These are phyloP conservation scores for Apodemia duryi DNA, from an alignment of 2,888 invertebrate genomes.

Conservation along the genomic window DNA sequence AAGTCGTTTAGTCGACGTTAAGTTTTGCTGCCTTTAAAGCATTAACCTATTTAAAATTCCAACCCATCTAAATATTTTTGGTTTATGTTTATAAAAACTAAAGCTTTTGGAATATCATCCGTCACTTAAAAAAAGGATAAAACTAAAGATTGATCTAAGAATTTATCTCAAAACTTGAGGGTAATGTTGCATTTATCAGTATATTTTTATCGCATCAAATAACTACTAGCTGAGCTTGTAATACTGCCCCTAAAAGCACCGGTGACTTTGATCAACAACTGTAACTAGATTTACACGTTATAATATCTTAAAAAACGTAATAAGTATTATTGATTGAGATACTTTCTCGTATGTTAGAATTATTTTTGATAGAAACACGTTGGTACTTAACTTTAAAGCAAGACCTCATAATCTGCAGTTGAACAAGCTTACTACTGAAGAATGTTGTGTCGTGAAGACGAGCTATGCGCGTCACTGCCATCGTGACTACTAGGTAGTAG, in stretches of 20 bases:
- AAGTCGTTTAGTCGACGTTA: no score
- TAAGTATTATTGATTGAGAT: background rate
- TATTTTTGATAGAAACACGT: no score
- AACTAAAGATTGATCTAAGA: background rate
- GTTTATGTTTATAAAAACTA: background rate
- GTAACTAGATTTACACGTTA: background rate
- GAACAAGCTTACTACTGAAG: no score
- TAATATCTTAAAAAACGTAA: background rate
- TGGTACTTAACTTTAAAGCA: no score
- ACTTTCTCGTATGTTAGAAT: background rate
- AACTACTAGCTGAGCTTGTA: conserved; percentile 14
- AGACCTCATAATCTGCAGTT: no score
- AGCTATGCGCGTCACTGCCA: no score
- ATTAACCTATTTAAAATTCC: background rate
- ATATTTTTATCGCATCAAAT: conserved; percentile 11
- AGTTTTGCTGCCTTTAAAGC: background rate
- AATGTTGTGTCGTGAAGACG: no score
- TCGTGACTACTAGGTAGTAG: no score
- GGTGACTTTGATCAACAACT: background rate
- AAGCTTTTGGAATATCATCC: background rate
- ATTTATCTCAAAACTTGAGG: conserved; percentile 7
- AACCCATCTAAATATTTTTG: background rate
- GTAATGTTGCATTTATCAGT: conserved; percentile 1
- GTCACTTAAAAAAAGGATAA: conserved; percentile 3
- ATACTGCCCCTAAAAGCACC: conserved; percentile 12